Evolutionary conservation across 2,888 invertebrate species (phyloP).

Genomic region (Acanthosepion lycidas): DNA sequence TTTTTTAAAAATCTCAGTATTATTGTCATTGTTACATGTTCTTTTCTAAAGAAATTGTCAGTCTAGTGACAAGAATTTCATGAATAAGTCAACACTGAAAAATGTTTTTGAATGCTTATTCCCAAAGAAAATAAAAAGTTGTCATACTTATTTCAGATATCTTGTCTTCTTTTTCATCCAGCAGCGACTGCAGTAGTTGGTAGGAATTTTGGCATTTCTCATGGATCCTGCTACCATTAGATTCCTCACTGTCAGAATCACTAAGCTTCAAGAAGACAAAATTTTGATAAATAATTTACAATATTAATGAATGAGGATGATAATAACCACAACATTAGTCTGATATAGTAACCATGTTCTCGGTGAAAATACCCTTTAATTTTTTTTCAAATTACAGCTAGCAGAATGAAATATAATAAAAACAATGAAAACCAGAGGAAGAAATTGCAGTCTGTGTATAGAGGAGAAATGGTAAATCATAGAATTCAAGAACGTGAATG

Average conservation of each 20-base stretch:
- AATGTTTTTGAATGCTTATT: background rate
- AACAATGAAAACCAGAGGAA: no score
- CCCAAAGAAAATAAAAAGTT: background rate
- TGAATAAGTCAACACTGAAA: background rate
- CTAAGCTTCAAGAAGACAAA: background rate
- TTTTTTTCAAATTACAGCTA: no score
- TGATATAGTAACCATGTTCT: no score
- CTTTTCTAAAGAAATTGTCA: background rate
- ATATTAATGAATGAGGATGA: background rate
- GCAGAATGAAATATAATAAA: no score
- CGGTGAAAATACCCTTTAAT: no score
- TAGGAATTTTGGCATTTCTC: background rate
- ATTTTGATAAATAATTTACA: background rate
- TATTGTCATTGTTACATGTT: background rate
- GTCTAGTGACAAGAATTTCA: background rate
- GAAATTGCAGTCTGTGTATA: no score
- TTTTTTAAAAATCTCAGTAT: no score
- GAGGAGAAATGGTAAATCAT: no score
- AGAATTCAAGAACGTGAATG: no score
- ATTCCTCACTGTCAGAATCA: background rate
- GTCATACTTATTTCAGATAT: background rate
- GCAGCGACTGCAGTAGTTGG: background rate
- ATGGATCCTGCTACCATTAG: background rate
- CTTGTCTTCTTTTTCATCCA: background rate
- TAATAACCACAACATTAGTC: background rate